A percentile compares a stretch with the other conserved stretches of the same genome.
These are phyloP conservation scores for Equus quagga DNA, from an alignment of 2,113 vertebrate species.

Conservation along the genomic window DNA sequence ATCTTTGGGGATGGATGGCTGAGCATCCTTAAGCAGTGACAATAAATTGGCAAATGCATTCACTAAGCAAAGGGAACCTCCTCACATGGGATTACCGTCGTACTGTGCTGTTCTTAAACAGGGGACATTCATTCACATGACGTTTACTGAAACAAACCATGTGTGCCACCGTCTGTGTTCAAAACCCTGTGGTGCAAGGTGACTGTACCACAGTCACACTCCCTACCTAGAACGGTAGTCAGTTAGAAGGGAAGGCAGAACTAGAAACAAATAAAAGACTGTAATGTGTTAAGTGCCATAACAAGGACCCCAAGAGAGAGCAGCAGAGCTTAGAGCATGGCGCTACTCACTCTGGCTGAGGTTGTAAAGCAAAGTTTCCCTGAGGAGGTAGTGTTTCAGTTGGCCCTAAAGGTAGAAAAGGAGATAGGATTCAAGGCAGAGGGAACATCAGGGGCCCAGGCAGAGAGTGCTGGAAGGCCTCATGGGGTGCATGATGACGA, in stretches of 20 bases:
- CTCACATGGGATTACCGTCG: background rate
- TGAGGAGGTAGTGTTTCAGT: background rate
- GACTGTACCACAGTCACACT: background rate
- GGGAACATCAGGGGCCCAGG: background rate
- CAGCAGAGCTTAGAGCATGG: background rate
- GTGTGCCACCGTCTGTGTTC: background rate
- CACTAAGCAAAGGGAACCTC: background rate
- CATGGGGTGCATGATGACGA: background rate
- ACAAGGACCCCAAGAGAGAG: background rate
- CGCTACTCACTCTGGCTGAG: background rate
- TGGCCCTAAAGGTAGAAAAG: background rate
- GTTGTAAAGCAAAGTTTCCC: background rate
- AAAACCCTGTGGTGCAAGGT: background rate
- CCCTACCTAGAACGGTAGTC: background rate
- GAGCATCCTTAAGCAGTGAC: background rate
- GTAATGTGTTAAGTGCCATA: background rate
- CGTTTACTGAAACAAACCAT: background rate
- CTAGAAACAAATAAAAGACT: background rate
- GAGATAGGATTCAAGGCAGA: background rate
- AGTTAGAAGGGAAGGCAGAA: background rate
- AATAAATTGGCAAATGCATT: background rate
- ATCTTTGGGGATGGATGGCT: constrained; percentile 1
- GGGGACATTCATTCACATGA: background rate
- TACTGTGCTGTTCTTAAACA: background rate
- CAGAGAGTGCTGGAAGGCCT: background rate